Conservation (phyloP, 2,888 invertebrate genomes). For the Zhengitettix transpicula region DNA sequence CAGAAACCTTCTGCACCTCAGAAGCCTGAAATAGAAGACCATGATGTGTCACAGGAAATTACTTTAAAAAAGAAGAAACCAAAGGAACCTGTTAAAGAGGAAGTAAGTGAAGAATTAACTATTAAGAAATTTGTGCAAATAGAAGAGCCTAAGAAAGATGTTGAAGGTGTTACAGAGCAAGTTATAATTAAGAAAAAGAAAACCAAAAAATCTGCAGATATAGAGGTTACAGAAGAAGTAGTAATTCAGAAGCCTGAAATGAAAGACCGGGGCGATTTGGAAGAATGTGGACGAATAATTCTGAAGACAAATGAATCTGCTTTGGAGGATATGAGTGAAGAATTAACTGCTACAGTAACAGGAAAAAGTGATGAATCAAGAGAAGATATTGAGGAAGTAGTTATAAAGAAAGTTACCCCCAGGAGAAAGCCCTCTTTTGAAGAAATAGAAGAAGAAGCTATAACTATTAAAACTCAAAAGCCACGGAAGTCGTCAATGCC, state of each 20-base stretch:
- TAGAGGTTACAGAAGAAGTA: constrained; percentile 14
- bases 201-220: constrained; percentile 9
- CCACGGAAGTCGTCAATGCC: constrained; percentile 43
- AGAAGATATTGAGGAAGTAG: constrained; percentile 10
- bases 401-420: constrained; percentile 13
- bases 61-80: constrained; percentile 58
- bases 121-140: constrained; percentile 19
- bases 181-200: constrained; percentile 19
- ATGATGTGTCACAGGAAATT: constrained; percentile 44
- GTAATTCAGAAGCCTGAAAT: constrained; percentile 27
- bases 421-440: constrained; percentile 14
- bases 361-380: too few relatives aligned
- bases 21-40: constrained; percentile 24
- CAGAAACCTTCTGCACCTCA: constrained; percentile 9
- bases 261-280: constrained; percentile 7
- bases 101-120: constrained; percentile 14
- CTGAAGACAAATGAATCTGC: constrained; percentile 23
- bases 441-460: constrained; percentile 38
- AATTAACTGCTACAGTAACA: constrained; percentile 6
- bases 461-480: constrained; percentile 58
- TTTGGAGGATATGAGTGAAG: constrained; percentile 14
- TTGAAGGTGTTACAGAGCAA: constrained; percentile 13
- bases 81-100: constrained; percentile 13
- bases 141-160: constrained; percentile 10
- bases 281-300: constrained; percentile 31